Percentiles rank a stretch among this genome's conserved stretches.
Evolutionary conservation across 1,140 invertebrate species (phyloP).

Genomic region (Nomia melanderi): DNA sequence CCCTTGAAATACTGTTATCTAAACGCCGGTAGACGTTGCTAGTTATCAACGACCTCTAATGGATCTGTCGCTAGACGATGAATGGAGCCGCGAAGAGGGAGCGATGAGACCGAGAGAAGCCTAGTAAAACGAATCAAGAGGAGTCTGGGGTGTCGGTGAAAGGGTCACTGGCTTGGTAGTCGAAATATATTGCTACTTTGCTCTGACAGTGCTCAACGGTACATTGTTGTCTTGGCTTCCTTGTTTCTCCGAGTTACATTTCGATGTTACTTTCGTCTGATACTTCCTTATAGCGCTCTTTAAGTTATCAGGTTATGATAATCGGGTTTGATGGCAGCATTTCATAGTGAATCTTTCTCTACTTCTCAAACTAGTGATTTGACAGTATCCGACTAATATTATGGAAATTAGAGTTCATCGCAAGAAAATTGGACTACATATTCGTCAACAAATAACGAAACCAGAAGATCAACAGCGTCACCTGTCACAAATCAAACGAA

Average conservation of each 20-base stretch:
- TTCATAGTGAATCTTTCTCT: too few species aligned
- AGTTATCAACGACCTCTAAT: conserved; percentile 21
- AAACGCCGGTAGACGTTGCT: background rate
- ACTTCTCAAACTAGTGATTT: too few species aligned
- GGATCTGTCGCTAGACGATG: conserved; percentile 23
- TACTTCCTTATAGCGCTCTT: background rate
- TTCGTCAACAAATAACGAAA: too few species aligned
- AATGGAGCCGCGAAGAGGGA: background rate
- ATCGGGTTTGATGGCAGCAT: too few species aligned
- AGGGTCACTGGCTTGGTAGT: conserved; percentile 22
- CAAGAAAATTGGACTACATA: too few species aligned
- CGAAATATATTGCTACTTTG: conserved; percentile 20
- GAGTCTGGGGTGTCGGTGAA: background rate
- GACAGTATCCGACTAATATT: too few species aligned
- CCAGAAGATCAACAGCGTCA: too few species aligned
- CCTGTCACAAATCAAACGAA: too few species aligned
- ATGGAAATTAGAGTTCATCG: too few species aligned
- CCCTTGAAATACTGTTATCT: background rate
- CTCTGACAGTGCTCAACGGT: conserved; percentile 6
- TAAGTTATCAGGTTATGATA: background rate
- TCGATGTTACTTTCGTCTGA: background rate
- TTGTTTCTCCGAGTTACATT: background rate
- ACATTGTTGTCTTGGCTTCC: background rate
- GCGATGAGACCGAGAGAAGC: background rate
- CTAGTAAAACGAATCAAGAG: background rate